Evolutionary conservation across 2,888 invertebrate genomes (phyloP).

Genomic region (Tenodera sinensis): DNA sequence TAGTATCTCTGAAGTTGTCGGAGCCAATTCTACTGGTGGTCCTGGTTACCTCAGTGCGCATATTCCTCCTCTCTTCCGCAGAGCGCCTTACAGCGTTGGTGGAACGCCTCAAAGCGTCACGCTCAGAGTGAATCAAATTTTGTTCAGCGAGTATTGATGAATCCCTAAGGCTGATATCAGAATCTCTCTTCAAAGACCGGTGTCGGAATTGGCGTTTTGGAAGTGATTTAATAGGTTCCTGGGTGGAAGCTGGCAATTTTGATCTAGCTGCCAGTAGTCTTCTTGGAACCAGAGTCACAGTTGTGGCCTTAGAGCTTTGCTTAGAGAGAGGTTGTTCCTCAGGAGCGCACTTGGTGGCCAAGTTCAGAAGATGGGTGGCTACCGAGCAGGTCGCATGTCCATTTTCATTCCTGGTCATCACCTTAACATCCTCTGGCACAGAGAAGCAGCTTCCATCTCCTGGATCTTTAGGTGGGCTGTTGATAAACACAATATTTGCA

Average conservation of each 20-base stretch:
- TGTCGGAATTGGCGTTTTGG: neutral
- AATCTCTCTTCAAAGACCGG: neutral
- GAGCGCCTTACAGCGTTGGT: neutral
- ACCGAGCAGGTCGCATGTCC: neutral
- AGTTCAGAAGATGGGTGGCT: neutral
- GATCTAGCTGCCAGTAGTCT: conserved; percentile 7
- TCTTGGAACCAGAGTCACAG: neutral
- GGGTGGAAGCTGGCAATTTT: neutral
- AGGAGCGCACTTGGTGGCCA: neutral
- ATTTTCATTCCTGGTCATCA: neutral
- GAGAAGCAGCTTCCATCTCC: neutral
- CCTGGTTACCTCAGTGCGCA: neutral
- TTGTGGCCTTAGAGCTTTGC: neutral
- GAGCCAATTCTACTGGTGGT: neutral
- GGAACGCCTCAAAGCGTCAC: neutral
- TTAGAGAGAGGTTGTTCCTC: neutral
- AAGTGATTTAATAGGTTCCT: neutral
- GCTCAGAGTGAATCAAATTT: neutral
- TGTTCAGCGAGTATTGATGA: neutral
- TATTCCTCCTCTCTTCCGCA: neutral
- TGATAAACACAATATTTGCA: neutral
- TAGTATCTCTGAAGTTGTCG: neutral
- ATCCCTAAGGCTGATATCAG: neutral
- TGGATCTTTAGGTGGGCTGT: conserved; percentile 3
- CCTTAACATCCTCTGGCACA: neutral